Percentiles rank a stretch among this genome's conserved stretches.
phyloP scores from a whole-genome alignment of 2,113 vertebrate genomes.

The Carlito syrichta region DNA sequence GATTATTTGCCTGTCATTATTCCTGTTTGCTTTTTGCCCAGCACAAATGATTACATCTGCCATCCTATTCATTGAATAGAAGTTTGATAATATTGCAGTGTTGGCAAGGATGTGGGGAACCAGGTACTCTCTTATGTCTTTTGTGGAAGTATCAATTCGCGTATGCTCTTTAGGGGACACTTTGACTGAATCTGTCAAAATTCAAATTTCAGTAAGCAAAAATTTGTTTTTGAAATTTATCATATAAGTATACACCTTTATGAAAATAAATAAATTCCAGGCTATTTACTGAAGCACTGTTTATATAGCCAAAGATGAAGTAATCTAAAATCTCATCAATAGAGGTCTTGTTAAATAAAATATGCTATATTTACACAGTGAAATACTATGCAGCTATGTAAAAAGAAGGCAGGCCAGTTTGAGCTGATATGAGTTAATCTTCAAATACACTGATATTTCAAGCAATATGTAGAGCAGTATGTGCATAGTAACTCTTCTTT shows the following conservation, averaged over 20 bases:
- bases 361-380: not conserved
- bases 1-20: not conserved
- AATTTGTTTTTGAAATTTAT: not conserved
- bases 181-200: not conserved
- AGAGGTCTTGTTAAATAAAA: not conserved
- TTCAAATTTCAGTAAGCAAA: conserved; percentile 15
- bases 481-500: not conserved
- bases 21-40: not conserved
- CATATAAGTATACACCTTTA: not conserved
- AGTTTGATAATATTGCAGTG: not conserved
- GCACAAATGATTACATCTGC: not conserved
- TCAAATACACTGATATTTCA: not conserved
- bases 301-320: not conserved
- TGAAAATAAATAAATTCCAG: not conserved
- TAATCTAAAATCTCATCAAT: not conserved
- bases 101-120: not conserved
- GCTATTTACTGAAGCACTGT: not conserved
- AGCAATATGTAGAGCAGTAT: not conserved
- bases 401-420: not conserved
- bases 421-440: not conserved
- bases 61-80: not conserved
- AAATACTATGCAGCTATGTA: not conserved
- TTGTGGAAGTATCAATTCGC: not conserved
- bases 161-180: not conserved
- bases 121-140: not conserved